Base-by-base conservation (phyloP, 2,113 vertebrate genomes). In the Macquaria australasica region DNA sequence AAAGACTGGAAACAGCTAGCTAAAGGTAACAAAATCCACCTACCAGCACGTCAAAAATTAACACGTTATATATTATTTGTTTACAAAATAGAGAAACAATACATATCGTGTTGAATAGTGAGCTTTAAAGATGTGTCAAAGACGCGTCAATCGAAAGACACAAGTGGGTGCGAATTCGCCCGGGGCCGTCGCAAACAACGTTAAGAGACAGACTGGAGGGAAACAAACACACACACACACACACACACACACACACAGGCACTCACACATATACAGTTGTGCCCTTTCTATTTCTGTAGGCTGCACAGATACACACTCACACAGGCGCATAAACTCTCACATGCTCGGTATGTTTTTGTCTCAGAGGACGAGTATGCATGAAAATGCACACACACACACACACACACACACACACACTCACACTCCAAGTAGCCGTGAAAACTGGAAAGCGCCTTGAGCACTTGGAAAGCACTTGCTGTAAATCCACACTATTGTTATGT, bases 401-500 rank as follows among this genome's bases (percentile, higher is more conserved):
- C 11, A 51, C 48, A 71, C 8, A 23, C 39, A 21, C 45, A 34
- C 51, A 64, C 53, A 43, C 55, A 37, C 41, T 34, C 10, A 9
- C 28, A 28, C 64, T 77, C 34, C 59, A 75, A 75, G 69, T 71
- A 72, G 68, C 80, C 25, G 56, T 82, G 71, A 88, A 85, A 88
- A 80, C 77, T 79, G 72, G 23, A 85, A 87, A 85, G 41, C 18
- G 76, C 87, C 71, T 62, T 5, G 31, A 82, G 88, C 68, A 41
- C 58, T 88, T 78, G 82, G 81, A 85, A 86, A 86, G 81, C 77
- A 25, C 77, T 88, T 41, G 77, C 81, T 88, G 31, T 89, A 88
- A 88, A 89, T 81, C 81, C 85, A 81, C 78, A 69, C 69, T 51
- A 41, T 85, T 86, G 89, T 92, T 87, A 48, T 84, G 69, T 84